Base-by-base conservation (phyloP, 2,797 vertebrate genomes). In the Muraenolepis orangiensis region DNA sequence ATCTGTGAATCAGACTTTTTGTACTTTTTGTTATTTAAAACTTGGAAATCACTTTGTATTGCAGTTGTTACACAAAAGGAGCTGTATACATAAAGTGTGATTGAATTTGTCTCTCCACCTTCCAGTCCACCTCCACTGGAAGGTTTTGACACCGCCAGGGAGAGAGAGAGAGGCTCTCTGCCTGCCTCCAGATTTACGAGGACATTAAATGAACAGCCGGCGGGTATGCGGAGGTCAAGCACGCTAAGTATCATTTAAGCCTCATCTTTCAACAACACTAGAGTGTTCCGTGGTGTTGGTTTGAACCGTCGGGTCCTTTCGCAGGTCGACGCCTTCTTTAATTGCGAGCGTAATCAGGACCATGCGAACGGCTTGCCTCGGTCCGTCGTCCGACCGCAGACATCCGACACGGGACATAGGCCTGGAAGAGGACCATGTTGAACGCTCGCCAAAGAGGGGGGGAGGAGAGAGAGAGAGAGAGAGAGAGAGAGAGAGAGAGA, bases 351-450 rank as follows among this genome's bases (percentile, higher is more conserved):
- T 83, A 84, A 81, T 83, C 75, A 78, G 20, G 73, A 80, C 84
- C 74, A 84, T 84, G 92, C 89, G 92, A 93, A 90, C 82, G 86
- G 74, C 79, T 86, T 87, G 73, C 74, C 75, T 80, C 78, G 82
- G 89, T 90, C 81, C 85, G 90, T 89, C 87, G 88, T 77, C 84
- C 76, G 74, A 84, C 91, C 86, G 76, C 89, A 92, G 87, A 82
- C 90, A 73, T 86, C 82, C 69, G 78, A 76, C 84, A 67, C 77
- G 57, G 82, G 75, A 85, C 78, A 84, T n/a, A 79, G 85, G 88
- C 80, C 82, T 78, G 87, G 87, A 86, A 82, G 75, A 83, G 84
- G 92, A 88, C 85, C 89, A 91, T 84, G 81, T 86, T 93, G 94
- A 92, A 90, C 5, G 12, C 1, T 4, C 10, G 92, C 91, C 93